These are phyloP conservation scores for Brachyptera putata DNA, from an alignment of 2,888 invertebrate species.

Conservation along the genomic window DNA sequence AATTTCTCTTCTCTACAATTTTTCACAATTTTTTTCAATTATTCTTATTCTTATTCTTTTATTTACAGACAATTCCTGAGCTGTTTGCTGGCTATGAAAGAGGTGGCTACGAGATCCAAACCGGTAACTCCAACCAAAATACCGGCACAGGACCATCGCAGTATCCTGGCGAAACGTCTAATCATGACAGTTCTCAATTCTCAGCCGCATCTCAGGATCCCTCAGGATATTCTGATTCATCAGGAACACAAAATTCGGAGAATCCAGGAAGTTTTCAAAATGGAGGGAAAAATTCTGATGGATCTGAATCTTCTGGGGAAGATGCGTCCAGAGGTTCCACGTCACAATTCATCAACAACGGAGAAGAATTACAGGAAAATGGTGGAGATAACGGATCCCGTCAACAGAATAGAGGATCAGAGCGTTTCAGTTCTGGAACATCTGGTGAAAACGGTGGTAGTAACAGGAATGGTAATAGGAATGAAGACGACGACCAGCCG, in stretches of 20 bases:
- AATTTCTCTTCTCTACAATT: no score
- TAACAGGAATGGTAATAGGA: background rate
- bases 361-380: background rate
- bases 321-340: background rate
- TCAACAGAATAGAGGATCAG: background rate
- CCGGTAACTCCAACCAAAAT: background rate
- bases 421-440: background rate
- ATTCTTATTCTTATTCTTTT: no score
- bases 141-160: background rate
- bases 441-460: background rate
- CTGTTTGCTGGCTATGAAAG: conserved; percentile 9
- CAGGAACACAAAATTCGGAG: background rate
- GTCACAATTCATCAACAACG: background rate
- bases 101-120: conserved; percentile 8
- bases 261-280: no score
- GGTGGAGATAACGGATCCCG: background rate
- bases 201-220: no score
- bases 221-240: background rate
- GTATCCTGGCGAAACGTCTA: no score
- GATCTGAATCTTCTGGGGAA: no score
- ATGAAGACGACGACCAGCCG: background rate
- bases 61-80: conserved; percentile 1
- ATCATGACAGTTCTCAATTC: no score
- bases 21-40: no score
- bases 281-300: no score